A percentile compares a stretch with the other conserved stretches of the same genome.
Evolutionary conservation across 2,888 invertebrate species (phyloP).

Genomic region (Unio pictorum): DNA sequence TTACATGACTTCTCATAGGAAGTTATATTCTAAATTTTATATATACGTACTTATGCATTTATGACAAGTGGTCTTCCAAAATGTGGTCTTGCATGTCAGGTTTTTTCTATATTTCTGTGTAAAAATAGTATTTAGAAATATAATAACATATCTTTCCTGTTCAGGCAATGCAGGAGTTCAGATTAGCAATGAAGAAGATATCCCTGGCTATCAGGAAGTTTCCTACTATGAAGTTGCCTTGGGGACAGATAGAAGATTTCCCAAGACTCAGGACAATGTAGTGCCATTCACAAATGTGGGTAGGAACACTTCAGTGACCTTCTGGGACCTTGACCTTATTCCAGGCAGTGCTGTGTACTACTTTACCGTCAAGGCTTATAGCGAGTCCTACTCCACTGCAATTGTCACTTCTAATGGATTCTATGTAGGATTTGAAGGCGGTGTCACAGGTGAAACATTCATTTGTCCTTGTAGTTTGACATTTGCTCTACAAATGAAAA

Average conservation of each 20-base stretch:
- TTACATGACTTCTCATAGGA: neutral
- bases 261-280: conserved; percentile 43
- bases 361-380: conserved; percentile 50
- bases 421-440: conserved; percentile 43
- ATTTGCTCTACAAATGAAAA: too few relatives aligned
- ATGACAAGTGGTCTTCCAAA: neutral
- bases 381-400: conserved; percentile 34
- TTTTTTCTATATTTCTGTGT: neutral
- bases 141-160: neutral
- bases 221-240: conserved; percentile 48
- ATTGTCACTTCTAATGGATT: conserved; percentile 51
- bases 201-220: conserved; percentile 32
- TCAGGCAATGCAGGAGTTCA: conserved; percentile 28
- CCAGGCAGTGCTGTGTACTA: conserved; percentile 41
- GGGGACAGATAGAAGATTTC: conserved; percentile 51
- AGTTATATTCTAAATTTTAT: neutral
- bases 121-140: too few relatives aligned
- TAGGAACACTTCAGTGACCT: conserved; percentile 41
- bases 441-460: conserved; percentile 26
- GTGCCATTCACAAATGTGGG: conserved; percentile 49
- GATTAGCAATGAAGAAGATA: conserved; percentile 6
- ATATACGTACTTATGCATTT: neutral
- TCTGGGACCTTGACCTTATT: conserved; percentile 38
- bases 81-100: neutral
- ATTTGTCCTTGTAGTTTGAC: too few relatives aligned